Evolutionary conservation across 2,113 vertebrate genomes (phyloP).

Genomic region (Leucosticte australis): DNA sequence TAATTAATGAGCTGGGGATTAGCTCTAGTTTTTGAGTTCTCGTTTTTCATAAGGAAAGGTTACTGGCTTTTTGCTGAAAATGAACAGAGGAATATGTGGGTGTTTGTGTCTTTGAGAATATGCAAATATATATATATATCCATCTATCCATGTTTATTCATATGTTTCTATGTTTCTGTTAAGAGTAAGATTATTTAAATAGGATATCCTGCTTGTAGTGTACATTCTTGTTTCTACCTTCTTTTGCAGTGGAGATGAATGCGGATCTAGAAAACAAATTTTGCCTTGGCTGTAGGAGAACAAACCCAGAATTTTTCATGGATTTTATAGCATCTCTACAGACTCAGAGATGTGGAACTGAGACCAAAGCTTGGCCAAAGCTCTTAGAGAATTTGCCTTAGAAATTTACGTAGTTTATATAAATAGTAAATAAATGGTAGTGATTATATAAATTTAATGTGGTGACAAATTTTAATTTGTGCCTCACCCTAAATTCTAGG

Average conservation of each 20-base stretch:
- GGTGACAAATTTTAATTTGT: neutral
- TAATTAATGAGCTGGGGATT: neutral
- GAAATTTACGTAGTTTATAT: neutral
- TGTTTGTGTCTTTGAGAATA: neutral
- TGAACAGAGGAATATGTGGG: neutral
- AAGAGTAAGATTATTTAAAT: neutral
- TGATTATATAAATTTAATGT: neutral
- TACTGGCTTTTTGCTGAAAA: neutral
- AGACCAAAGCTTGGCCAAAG: neutral
- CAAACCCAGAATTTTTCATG: neutral
- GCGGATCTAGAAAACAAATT: neutral
- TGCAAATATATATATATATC: neutral
- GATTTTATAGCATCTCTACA: neutral
- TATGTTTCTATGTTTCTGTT: neutral
- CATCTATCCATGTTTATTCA: neutral
- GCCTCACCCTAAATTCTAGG: neutral
- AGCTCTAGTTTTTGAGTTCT: neutral
- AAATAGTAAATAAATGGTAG: neutral
- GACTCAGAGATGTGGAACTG: neutral
- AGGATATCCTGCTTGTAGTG: neutral
- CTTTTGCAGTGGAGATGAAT: neutral
- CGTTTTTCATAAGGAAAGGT: neutral
- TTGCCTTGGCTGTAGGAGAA: neutral
- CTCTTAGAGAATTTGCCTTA: neutral
- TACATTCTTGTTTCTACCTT: neutral